Base-by-base conservation (phyloP, 2,888 invertebrate genomes). In the Hoplodrina ambigua region DNA sequence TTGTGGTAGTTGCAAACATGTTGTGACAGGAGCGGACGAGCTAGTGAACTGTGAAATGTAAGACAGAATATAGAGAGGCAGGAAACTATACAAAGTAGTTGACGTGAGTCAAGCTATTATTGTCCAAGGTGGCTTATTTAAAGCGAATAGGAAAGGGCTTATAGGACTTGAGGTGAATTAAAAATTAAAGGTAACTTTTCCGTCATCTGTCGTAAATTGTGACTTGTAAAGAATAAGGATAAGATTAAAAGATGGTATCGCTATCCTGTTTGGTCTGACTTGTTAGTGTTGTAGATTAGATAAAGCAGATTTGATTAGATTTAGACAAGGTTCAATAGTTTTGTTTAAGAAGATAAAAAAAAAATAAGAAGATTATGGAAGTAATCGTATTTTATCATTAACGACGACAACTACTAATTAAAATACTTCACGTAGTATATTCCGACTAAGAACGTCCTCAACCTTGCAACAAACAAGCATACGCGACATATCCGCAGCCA, bases 21-120 rank as follows among this genome's bases (percentile, higher is more conserved):
- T 72, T 72, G 65, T 49, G 72, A 72, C 72, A 72, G 54, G 15
- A 58, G n/a, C 11, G 30, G 7, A 10, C 41, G 50, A 62, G 15
- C 55, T 55, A 53, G 33, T 72, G 57, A 71, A 49, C 72, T 54
- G 53, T 53, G 46, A 37, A 71, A 64, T 57, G 2, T 20, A 7
- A 66, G 17, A 44, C 4, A n/a, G 19, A 46, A 17, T 17, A 53
- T 8, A 17, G 30, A 19, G 8, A 2, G 10, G 1, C 8, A 15
- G 17, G 17, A 17, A 4, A 17, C 17, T 17, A 17, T 17, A 46
- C 44, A 44, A 44, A 44, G 10, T 37, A 37, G 7, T 37, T 41
- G 2, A 41, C 13, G 41, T 41, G 37, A 11, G 37, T 33, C 33
- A 5, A 2, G 25, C 25, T 25, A 25, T 25, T 25, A 25, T 25